Conservation (phyloP, 2,888 invertebrate species). For the Agonopterix alstromeriana region DNA sequence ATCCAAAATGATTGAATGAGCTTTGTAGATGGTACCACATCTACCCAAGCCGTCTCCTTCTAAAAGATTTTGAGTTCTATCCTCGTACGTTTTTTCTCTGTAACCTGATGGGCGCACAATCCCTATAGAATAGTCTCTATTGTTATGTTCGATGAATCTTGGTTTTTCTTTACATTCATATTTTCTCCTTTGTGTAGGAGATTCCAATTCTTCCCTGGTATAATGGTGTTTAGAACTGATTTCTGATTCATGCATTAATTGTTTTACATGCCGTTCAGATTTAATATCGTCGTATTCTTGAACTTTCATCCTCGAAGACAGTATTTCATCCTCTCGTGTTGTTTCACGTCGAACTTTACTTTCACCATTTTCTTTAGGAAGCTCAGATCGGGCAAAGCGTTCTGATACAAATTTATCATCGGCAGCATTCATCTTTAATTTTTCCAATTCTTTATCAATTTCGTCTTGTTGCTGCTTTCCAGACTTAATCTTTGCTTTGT, state of each 20-base stretch:
- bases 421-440: neutral
- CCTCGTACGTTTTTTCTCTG: slow-evolving; percentile 35
- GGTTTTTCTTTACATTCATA: slow-evolving; percentile 25
- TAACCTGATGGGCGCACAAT: slow-evolving; percentile 45
- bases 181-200: slow-evolving; percentile 15
- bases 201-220: slow-evolving; percentile 37
- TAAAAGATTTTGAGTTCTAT: slow-evolving; percentile 6
- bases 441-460: neutral
- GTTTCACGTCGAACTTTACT: neutral
- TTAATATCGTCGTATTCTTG: neutral
- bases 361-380: too few relatives aligned
- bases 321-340: neutral
- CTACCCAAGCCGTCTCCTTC: slow-evolving; percentile 22
- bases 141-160: slow-evolving; percentile 38
- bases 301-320: neutral
- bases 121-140: slow-evolving; percentile 45
- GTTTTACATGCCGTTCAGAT: neutral
- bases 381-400: too few relatives aligned
- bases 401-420: too few relatives aligned
- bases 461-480: neutral
- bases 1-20: slow-evolving; percentile 37
- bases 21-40: slow-evolving; percentile 37
- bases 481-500: neutral
- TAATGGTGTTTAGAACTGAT: slow-evolving; percentile 15
- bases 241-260: neutral